Evolutionary conservation across 2,797 vertebrate species (phyloP), one percentile per base, ranked within the genome.

Genomic region (Salarias fasciatus): DNA sequence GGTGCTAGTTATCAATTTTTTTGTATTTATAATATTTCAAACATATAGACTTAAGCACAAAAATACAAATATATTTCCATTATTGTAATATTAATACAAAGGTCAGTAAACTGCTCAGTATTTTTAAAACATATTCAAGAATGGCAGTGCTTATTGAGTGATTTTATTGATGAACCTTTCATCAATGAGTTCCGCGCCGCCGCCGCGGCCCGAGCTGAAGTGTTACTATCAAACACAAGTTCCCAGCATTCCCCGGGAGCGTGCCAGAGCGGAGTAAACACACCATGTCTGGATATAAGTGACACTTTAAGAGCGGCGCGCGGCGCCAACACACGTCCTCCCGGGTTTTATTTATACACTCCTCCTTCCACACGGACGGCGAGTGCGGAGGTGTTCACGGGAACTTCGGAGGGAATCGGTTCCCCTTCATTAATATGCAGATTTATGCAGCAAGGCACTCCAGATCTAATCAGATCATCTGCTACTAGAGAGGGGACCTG

Each of bases 381-480:
- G 49, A 56, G 5, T 65, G 46, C 61, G 52, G 6, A 49, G 37
- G 36, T 46, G 69, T 51, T 13, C 28, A 40, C 37, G 15, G 41
- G 42, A 36, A 53, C 69, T 59, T 64, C 71, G 11, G 69, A 53
- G 58, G 38, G 72, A 84, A 65, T 58, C 56, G 45, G 37, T 28
- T 55, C 52, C 8, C 11, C 49, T 9, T 72, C 37, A 57, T 84
- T 82, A 77, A 79, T 46, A 79, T 82, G 73, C 59, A 79, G 53
- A 86, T 82, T 57, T 53, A 79, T 86, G 79, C 77, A 67, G 71
- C 41, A 8, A 63, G 33, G 62, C 68, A 63, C 53, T 72, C 64
- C 43, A 46, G 40, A 76, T 48, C 62, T 69, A 76, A 77, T 83
- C 71, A 75, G 51, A 76, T 79, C 70, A 61, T 63, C 42, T 55